phyloP scores from a whole-genome alignment of 1,140 invertebrate genomes.

The Pseudoatta argentina region DNA sequence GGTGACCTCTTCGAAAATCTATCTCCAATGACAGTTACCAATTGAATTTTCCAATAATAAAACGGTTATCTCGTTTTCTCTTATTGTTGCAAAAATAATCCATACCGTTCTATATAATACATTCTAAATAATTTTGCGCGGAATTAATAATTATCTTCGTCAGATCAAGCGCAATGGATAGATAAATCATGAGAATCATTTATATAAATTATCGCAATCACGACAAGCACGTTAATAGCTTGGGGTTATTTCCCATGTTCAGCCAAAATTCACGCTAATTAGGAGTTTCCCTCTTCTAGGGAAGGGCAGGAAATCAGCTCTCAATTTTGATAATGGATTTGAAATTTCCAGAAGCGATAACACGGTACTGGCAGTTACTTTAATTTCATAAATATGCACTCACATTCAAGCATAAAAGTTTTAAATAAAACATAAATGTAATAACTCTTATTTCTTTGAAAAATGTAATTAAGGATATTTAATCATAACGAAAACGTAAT shows the following conservation, averaged over 20 bases:
- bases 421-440: not conserved
- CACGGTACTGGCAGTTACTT: not conserved
- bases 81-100: slow-evolving; percentile 3
- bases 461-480: not conserved
- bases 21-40: not conserved
- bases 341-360: slow-evolving; percentile 24
- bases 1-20: not conserved
- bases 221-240: slow-evolving; percentile 42
- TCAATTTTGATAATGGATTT: slow-evolving; percentile 55
- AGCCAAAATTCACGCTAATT: slow-evolving; percentile 45
- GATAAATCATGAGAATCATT: slow-evolving; percentile 25
- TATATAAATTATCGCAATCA: slow-evolving; percentile 43
- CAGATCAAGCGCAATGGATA: not conserved
- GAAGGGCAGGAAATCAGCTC: slow-evolving; percentile 37
- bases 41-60: not conserved
- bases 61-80: not conserved
- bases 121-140: not conserved
- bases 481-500: not conserved
- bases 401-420: not conserved
- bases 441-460: not conserved
- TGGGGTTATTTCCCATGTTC: slow-evolving; percentile 36
- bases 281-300: slow-evolving; percentile 18
- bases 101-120: not conserved
- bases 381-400: not conserved
- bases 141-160: slow-evolving; percentile 10